Percentiles rank a stretch among this genome's conserved stretches.
Evolutionary conservation across 1,140 invertebrate species (phyloP).

Genomic region (Dendrolimus punctatus): DNA sequence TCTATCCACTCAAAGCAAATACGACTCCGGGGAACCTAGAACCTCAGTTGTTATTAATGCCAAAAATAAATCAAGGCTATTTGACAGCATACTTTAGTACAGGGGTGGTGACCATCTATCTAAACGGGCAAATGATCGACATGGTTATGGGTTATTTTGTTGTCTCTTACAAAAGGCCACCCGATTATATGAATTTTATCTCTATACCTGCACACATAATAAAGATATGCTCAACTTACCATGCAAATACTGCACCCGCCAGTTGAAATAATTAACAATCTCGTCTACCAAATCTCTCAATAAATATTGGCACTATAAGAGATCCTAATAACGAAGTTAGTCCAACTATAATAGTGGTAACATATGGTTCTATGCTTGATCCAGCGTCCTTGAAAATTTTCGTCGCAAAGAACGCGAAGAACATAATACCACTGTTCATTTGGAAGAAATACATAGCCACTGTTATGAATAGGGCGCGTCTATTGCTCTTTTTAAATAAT

Average conservation of each 20-base stretch:
- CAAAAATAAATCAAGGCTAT: no score
- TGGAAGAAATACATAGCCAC: conserved; percentile 40
- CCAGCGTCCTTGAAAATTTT: conserved; percentile 51
- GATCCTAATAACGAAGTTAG: conserved; percentile 64
- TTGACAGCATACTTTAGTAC: no score
- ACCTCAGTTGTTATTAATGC: no score
- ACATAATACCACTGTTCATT: conserved; percentile 45
- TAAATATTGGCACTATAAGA: conserved; percentile 41
- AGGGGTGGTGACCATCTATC: no score
- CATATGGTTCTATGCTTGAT: conserved; percentile 22
- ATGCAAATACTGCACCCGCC: conserved; percentile 23
- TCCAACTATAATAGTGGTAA: conserved; percentile 31
- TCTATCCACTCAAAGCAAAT: no score
- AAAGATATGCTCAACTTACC: conserved; percentile 15
- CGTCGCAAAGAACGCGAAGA: conserved; percentile 70
- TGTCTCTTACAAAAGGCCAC: no score
- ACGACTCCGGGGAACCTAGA: no score
- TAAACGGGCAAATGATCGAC: no score
- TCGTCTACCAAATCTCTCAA: conserved; percentile 70
- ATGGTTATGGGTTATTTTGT: no score
- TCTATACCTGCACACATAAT: no score
- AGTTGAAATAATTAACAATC: conserved; percentile 57
- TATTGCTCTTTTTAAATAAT: conserved; percentile 23
- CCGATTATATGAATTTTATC: no score
- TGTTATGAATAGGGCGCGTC: conserved; percentile 23